Evolutionary conservation across 2,797 vertebrate genomes (phyloP), one percentile per base, ranked within the genome.

Genomic region (Sebastolobus altivelis): DNA sequence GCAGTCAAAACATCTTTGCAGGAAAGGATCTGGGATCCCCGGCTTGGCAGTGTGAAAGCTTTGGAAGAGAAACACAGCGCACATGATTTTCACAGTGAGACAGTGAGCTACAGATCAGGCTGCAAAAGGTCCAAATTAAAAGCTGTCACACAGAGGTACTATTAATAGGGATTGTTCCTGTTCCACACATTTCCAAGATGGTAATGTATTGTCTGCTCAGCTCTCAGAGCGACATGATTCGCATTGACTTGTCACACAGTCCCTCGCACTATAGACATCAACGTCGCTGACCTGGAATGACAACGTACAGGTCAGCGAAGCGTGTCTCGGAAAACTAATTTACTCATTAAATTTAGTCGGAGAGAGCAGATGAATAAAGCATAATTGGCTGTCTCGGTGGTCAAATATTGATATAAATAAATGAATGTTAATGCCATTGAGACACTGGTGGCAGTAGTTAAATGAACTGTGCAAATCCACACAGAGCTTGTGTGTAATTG

Each of bases 361-460:
- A 69, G 35, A 80, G 72, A 84, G 65, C 55, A 29, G 56, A 31
- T 33, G 66, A 27, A 33, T 33, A 33, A 75, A 67, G 73, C 40
- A 6, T 69, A 81, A 87, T 54, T 74, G 79, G 31, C 56, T 4
- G 49, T 65, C 70, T 78, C 43, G 56, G 60, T 63, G 65, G 79
- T 81, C 37, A 77, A 60, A 82, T 63, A 84, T 77, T 77, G 71
- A 72, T 54, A 67, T 56, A 79, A 82, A 86, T 73, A 82, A 72
- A 81, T 84, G 2, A 18, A 79, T 73, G 31, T 55, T 67, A 60
- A 86, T 82, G 65, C 58, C 62, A 38, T 4, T 46, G 65, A 87
- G 46, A 63, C 67, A 73, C 25, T 69, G 56, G 27, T 65, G 27
- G 49, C 68, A 62, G 77, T 10, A 55, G 55, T 72, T 72, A 75